Conservation (phyloP, 2,113 vertebrate species). For the Pungitius pungitius region DNA sequence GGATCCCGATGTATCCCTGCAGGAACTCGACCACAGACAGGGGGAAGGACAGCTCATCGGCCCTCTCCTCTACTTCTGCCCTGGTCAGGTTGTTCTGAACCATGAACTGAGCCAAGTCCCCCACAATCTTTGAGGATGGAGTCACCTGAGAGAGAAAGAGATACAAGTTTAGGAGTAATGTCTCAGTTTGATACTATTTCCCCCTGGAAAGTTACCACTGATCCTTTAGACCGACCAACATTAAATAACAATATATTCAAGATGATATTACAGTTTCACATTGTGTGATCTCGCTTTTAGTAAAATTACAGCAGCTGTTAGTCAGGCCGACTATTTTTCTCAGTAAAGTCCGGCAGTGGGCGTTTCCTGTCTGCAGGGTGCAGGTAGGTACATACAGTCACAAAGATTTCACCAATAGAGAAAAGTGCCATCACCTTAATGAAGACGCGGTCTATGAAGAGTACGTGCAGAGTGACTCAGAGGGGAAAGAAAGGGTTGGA, state of each 20-base stretch:
- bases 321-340: background rate
- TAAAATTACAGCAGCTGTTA: background rate
- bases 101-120: slow-evolving; percentile 97
- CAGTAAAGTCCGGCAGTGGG: slow-evolving; percentile 6
- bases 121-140: slow-evolving; percentile 95
- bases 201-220: background rate
- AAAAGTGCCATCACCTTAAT: slow-evolving; percentile 38
- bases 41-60: slow-evolving; percentile 93
- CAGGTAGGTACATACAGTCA: slow-evolving; percentile 9
- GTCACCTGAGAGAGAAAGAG: slow-evolving; percentile 83
- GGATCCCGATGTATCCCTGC: slow-evolving; percentile 90
- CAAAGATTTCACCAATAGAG: slow-evolving; percentile 14
- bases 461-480: slow-evolving; percentile 27
- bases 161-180: background rate
- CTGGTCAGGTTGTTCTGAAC: slow-evolving; percentile 90
- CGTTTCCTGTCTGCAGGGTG: background rate
- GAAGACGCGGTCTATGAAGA: slow-evolving; percentile 45
- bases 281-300: slow-evolving; percentile 4
- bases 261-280: background rate
- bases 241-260: background rate
- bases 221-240: slow-evolving; percentile 16
- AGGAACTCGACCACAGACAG: slow-evolving; percentile 93
- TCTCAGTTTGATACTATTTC: slow-evolving; percentile 14
- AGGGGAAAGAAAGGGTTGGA: background rate
- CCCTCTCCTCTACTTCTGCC: slow-evolving; percentile 86